Evolutionary conservation across 2,888 invertebrate genomes (phyloP).

Genomic region (Perizoma flavofasciatum): DNA sequence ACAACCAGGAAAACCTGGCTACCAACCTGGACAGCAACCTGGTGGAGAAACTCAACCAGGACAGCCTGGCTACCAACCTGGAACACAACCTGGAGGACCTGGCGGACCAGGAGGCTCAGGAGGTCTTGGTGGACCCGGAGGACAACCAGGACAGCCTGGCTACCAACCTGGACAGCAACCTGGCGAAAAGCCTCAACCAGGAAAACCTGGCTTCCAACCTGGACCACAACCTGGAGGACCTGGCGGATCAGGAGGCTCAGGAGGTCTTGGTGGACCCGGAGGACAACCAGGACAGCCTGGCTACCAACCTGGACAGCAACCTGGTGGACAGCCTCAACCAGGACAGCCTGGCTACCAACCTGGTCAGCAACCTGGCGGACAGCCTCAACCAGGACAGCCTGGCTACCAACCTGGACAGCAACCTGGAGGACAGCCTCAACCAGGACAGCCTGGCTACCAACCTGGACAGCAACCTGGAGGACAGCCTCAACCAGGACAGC

Average conservation of each 20-base stretch:
- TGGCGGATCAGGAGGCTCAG: constrained; percentile 45
- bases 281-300: constrained; percentile 50
- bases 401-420: constrained; percentile 20
- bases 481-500: constrained; percentile 40
- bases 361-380: constrained; percentile 38
- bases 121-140: constrained; percentile 47
- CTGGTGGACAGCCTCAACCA: constrained; percentile 39
- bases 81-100: constrained; percentile 52
- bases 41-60: background rate
- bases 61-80: too few species aligned
- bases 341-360: constrained; percentile 53
- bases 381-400: constrained; percentile 24
- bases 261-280: constrained; percentile 47
- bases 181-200: background rate
- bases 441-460: constrained; percentile 18
- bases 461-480: constrained; percentile 45
- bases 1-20: constrained; percentile 34
- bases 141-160: constrained; percentile 35
- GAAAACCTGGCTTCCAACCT: background rate
- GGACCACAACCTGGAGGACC: constrained; percentile 49
- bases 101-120: constrained; percentile 47
- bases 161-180: constrained; percentile 40
- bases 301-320: constrained; percentile 40
- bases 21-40: constrained; percentile 40
- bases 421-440: constrained; percentile 28